Evolutionary conservation across 2,888 invertebrate species (phyloP), one percentile per base, ranked within the genome.

Genomic region (Hyles lineata): DNA sequence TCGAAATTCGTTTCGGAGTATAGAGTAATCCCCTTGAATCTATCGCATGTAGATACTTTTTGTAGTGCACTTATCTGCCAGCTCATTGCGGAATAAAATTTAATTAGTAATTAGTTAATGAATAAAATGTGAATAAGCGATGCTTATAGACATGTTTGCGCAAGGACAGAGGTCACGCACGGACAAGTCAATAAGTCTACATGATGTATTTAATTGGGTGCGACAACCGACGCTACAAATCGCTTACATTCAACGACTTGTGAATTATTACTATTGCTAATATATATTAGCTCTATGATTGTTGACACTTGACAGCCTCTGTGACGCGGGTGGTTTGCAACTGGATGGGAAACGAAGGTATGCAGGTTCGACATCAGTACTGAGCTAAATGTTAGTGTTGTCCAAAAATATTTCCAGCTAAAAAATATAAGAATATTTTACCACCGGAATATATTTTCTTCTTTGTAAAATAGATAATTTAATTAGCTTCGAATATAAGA

Each of bases 91-190:
- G 35, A 9, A 35, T 35, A 9, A 15, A 43, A 43, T 43, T 11
- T 43, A 11, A 43, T 43, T 43, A 43, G 43, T 43, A 11, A 43
- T 43, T 43, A 43, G 35, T 8, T 43, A 43, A 43, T 43, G 43
- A 43, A 11, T 43, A 43, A 11, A 43, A 43, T 43, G 43, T 15
- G 43, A 43, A 43, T 43, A 43, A 63, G n/a, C n/a, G 2, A 35
- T 35, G n/a, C 4, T 63, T 35, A 43, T 63, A 21, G 21, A 5
- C n/a, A 43, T 3, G 25, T 61, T 29, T 63, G 32, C 35, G 11
- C 63, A 35, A 63, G 63, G 63, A 63, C 35, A 63, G 9, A 21
- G 63, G 63, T 63, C 63, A n/a, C 29, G n/a, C 15, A 8, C 63
- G 63, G 63, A 35, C 63, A 8, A n/a, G 35, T 19, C 23, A 25